Percentiles rank a stretch among this genome's conserved stretches.
phyloP scores from a whole-genome alignment of 2,113 vertebrate species.

The Pavo muticus region DNA sequence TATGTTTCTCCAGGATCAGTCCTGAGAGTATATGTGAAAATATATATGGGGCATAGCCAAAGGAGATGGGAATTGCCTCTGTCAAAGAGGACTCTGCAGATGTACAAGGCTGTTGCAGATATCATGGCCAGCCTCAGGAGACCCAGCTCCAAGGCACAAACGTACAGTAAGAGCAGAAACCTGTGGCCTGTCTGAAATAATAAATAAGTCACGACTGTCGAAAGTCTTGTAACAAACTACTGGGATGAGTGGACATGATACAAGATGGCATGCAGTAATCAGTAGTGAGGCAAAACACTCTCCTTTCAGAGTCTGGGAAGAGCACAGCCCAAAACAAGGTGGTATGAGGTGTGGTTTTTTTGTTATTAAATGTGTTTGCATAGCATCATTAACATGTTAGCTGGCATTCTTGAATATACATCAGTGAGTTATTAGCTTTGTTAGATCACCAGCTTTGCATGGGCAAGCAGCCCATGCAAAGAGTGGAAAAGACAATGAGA shows the following conservation, averaged over 20 bases:
- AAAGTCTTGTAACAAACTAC: neutral
- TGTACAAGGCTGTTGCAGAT: accelerated
- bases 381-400: neutral
- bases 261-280: neutral
- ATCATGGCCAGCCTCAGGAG: neutral
- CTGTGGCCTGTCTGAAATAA: neutral
- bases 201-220: neutral
- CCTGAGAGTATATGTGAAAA: neutral
- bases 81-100: neutral
- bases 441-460: neutral
- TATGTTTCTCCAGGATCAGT: neutral
- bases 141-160: neutral
- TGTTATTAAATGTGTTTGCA: neutral
- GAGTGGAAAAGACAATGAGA: neutral
- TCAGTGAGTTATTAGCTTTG: neutral
- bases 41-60: neutral
- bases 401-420: neutral
- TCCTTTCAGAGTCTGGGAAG: neutral
- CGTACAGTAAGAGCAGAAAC: neutral
- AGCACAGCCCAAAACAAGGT: neutral
- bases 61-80: neutral
- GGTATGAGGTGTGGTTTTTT: neutral
- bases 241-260: neutral
- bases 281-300: neutral
- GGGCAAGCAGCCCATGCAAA: neutral